phyloP scores from a whole-genome alignment of 2,888 invertebrate genomes.

The Lingula anatina region DNA sequence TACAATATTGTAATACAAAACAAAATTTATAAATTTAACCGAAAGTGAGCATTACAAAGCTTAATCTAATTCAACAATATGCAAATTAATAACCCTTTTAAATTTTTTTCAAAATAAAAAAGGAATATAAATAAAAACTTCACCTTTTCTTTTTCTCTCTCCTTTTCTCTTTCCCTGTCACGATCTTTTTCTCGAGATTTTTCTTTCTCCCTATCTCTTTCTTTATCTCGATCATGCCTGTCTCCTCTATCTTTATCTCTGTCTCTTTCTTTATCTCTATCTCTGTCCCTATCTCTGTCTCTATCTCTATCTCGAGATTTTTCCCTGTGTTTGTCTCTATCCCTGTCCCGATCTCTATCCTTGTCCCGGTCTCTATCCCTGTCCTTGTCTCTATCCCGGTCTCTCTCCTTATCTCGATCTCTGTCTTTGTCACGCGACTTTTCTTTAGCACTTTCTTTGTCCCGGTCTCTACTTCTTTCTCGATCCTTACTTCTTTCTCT shows the following conservation, averaged over 20 bases:
- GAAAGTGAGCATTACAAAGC: not conserved
- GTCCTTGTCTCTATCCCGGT: slow-evolving; percentile 7
- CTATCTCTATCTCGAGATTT: not conserved
- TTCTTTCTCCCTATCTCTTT: slow-evolving; percentile 8
- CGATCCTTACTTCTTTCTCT: no score
- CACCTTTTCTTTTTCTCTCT: slow-evolving; percentile 2
- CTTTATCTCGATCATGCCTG: slow-evolving; percentile 4
- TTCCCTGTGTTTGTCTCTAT: slow-evolving; percentile 8
- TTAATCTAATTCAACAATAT: not conserved
- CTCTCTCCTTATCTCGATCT: slow-evolving; percentile 1
- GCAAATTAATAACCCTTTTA: not conserved
- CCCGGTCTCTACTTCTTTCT: slow-evolving; percentile 5
- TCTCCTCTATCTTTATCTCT: not conserved
- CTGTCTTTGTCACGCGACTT: not conserved
- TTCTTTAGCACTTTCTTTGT: slow-evolving; percentile 8
- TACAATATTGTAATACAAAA: no score
- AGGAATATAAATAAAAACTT: not conserved
- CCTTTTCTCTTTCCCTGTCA: not conserved
- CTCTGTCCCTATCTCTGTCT: not conserved
- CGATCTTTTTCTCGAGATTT: no score
- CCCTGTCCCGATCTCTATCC: slow-evolving; percentile 8
- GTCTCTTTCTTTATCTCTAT: not conserved
- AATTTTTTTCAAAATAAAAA: not conserved
- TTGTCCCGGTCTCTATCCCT: slow-evolving; percentile 17
- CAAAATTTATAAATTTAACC: no score